These are phyloP conservation scores for Cyphomyrus plagiostoma DNA, from an alignment of 2,113 vertebrate species.

Conservation along the genomic window DNA sequence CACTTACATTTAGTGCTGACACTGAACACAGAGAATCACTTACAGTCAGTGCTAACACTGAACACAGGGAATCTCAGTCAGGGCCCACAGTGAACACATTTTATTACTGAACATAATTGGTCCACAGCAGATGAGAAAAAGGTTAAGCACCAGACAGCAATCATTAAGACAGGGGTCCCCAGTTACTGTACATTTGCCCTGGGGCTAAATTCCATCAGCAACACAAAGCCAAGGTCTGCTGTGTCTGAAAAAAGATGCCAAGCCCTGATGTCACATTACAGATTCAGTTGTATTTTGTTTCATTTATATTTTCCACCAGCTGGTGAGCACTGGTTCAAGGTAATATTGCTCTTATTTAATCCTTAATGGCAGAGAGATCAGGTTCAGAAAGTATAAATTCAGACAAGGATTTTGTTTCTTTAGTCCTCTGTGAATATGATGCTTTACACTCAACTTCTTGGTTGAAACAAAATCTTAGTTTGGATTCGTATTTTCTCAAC, in stretches of 20 bases:
- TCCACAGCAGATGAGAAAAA: not conserved
- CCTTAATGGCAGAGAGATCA: not conserved
- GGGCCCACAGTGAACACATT: not conserved
- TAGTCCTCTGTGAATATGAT: not conserved
- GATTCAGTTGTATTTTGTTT: not conserved
- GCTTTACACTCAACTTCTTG: not conserved
- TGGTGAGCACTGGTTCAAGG: not conserved
- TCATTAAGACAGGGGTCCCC: not conserved
- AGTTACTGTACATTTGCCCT: not conserved
- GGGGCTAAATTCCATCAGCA: not conserved
- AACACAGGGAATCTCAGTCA: not conserved
- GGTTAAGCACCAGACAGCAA: not conserved
- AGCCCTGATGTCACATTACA: not conserved
- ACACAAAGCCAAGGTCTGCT: not conserved
- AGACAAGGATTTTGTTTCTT: not conserved
- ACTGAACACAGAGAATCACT: not conserved
- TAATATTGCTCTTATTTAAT: not conserved
- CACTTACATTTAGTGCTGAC: not conserved
- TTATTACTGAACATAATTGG: not conserved
- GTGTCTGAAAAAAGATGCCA: not conserved
- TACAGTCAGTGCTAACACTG: not conserved
- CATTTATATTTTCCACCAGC: not conserved
- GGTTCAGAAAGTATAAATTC: not conserved
- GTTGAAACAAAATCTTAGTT: not conserved
- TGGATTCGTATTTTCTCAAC: not conserved